phyloP scores from a whole-genome alignment of 1,140 invertebrate species.

The Brachystomella parvula region DNA sequence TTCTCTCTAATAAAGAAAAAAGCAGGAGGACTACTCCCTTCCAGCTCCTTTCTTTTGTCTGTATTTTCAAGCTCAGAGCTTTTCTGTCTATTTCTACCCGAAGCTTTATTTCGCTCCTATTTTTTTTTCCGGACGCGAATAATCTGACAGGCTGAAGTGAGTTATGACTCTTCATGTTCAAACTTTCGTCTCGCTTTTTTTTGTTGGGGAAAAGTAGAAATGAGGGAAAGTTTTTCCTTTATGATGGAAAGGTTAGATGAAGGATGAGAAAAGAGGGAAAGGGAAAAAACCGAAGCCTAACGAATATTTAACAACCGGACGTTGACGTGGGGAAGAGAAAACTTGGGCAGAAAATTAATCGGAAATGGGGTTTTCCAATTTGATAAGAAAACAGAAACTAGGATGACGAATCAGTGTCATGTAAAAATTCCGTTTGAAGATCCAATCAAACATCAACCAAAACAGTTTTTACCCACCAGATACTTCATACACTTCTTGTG shows the following conservation, averaged over 20 bases:
- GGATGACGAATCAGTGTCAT: no score
- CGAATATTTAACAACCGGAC: conserved; percentile 6
- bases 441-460: no score
- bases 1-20: conserved; percentile 10
- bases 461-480: no score
- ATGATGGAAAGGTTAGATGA: neutral
- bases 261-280: neutral
- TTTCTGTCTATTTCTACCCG: neutral
- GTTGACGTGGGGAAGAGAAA: neutral
- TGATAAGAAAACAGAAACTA: no score
- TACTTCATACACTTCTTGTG: no score
- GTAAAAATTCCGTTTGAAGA: no score
- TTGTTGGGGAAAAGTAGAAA: conserved; percentile 9
- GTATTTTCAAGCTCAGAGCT: no score
- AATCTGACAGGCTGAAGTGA: conserved; percentile 39
- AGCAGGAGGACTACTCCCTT: neutral
- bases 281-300: neutral
- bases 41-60: neutral
- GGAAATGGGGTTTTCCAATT: no score
- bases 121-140: conserved; percentile 30
- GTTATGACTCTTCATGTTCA: conserved; percentile 29
- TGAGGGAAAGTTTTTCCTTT: neutral
- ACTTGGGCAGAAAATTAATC: no score
- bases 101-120: neutral
- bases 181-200: conserved; percentile 10